Percentiles rank a stretch among this genome's conserved stretches.
Evolutionary conservation across 2,888 invertebrate species (phyloP).

Genomic region (Polyommatus iphigenia): DNA sequence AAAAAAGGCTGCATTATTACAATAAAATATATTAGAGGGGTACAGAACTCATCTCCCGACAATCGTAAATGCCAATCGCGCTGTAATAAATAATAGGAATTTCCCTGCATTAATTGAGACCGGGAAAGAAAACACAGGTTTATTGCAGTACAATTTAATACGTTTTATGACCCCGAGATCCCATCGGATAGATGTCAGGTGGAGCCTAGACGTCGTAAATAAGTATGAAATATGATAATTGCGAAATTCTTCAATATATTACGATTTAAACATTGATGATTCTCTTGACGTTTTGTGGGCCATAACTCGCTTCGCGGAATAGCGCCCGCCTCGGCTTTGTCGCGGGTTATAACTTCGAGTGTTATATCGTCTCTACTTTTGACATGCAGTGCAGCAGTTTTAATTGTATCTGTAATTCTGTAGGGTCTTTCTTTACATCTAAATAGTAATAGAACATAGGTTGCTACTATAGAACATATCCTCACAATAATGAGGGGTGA

Average conservation of each 20-base stretch:
- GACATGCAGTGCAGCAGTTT: constrained; percentile 38
- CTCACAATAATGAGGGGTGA: too few species aligned
- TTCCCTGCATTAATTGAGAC: constrained; percentile 62
- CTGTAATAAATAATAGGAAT: constrained; percentile 51
- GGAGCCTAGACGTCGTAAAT: constrained; percentile 78
- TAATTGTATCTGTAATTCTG: constrained; percentile 49
- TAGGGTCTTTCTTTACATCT: neutral
- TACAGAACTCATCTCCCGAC: constrained; percentile 42
- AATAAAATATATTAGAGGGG: neutral
- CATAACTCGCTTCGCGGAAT: constrained; percentile 73
- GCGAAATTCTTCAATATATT: constrained; percentile 80
- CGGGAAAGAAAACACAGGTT: constrained; percentile 68
- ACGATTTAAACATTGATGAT: constrained; percentile 79
- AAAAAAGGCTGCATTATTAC: too few species aligned
- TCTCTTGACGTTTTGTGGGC: constrained; percentile 75
- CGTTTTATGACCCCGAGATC: constrained; percentile 71
- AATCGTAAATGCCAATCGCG: constrained; percentile 52
- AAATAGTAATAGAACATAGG: too few species aligned
- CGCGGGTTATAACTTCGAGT: constrained; percentile 26
- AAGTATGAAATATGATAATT: constrained; percentile 80
- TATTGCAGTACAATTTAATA: constrained; percentile 64
- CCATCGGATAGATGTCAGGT: constrained; percentile 71
- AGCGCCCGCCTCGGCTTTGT: constrained; percentile 36
- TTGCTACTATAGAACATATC: too few species aligned
- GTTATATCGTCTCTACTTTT: neutral